Evolutionary conservation across 1,140 invertebrate species (phyloP), one percentile per base, ranked within the genome.

Genomic region (Eriosoma lanigerum): DNA sequence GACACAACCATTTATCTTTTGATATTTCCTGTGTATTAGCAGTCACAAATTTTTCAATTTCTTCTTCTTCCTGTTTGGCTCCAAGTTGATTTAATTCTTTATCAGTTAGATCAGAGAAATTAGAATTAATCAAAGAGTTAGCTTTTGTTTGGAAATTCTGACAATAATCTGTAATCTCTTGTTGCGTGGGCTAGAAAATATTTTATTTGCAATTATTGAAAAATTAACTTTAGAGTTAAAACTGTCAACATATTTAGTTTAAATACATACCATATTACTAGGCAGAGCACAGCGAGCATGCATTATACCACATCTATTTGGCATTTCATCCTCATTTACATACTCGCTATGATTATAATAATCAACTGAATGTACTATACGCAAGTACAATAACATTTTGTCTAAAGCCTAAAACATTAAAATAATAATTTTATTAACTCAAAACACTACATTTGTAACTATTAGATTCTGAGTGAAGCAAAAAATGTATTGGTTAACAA

Each of bases 321-420:
- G 98, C 98, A 99, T 99, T 85, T 98, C 97, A 86, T 99, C 98
- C 87, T 99, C 98, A 85, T 98, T 98, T 0, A 97, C 96, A 88
- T 99, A 99, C 84, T 99, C 97, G 84, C 94, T 96, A 84, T 97
- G 95, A 87, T 97, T 98, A 86, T 99, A 99, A 85, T 97, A 99
- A 87, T 99, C 98, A 62, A 99, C 93, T 0, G 97, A 99, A 87
- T 99, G 97, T 0, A 99, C 98, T 62, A 99, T 91, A 50, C 98
- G 90, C 82, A 99, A 87, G 85, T 99, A 99, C 13, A 99, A 86
- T 48, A 99, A 90, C 56, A 99, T 89, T 50, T 92, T 87, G 85
- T 95, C 94, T 64, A 95, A 85, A 38, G 93, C 91, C 89, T 92
- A 82, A 46, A 46, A 68, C 17, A 26, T 2, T 24, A 12, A 9